Base-by-base conservation (phyloP, 2,888 invertebrate species). In the Steinernema carpocapsae region DNA sequence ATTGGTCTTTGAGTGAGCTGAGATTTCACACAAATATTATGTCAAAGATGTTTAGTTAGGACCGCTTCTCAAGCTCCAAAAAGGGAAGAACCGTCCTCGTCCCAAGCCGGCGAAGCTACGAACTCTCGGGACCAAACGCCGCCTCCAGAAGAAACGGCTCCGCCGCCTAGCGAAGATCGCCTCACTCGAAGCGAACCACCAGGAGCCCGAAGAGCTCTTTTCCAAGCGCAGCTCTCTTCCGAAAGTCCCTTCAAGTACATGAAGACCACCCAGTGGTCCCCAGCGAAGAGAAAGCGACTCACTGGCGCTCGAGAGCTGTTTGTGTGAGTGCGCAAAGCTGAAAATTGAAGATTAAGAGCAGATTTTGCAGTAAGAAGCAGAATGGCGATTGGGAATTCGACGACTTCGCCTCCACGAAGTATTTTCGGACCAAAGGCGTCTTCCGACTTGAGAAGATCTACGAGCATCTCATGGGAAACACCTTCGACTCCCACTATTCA, bases 401-500 rank as follows among this genome's bases (percentile, higher is more conserved):
- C 45, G 48, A 71, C 3, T 32, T 29, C 26, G 48, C 46, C 12
- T 72, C 76, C 6, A 45, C 24, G 10, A 37, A 76, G 29, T 74
- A 79, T 37, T 78, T 78, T 56, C 29, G 32, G 45, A 52, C n/a
- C n/a, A 32, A 46, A 17, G 77, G 77, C 26, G 52, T 51, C 19
- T 79, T 79, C 72, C 71, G 71, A 26, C 51, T 80, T 37, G 73
- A 71, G 17, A 70, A 70, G 2, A 37, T 80, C n/a, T 79, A 76
- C 70, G 64, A 76, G 51, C 70, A 82, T 77, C 46, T 81, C 19
- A 72, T 78, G 59, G 42, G 45, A 37, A 51, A 45, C 12, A 51
- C 46, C 22, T 77, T 74, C 71, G 73, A 56, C 19, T 80, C 81
- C 14, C 85, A 85, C 73, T 79, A 79, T 46, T 85, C 85, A 14